Percentiles rank a stretch among this genome's conserved stretches.
Conservation (phyloP, 2,113 vertebrate species). For the Equus quagga region DNA sequence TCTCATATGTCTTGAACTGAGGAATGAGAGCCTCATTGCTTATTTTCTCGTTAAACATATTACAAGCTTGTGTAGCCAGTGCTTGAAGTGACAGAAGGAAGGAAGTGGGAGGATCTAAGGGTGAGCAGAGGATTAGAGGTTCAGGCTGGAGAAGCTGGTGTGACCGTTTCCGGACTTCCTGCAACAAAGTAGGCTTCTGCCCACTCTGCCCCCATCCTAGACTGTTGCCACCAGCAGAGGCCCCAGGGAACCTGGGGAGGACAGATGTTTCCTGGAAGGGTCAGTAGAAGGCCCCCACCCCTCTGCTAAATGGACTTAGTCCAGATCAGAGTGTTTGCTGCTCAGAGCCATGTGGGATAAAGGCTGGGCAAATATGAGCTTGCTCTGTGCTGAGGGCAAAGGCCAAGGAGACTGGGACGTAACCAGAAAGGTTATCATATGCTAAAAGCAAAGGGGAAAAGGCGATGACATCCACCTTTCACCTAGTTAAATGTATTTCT, state of each 20-base stretch:
- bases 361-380: slow-evolving; percentile 61
- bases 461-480: neutral
- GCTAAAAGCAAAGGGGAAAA: slow-evolving; percentile 49
- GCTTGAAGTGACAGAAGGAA: neutral
- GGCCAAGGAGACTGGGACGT: neutral
- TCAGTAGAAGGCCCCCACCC: slow-evolving; percentile 68
- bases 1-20: neutral
- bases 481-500: slow-evolving; percentile 16
- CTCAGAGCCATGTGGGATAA: slow-evolving; percentile 47
- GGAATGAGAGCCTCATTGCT: neutral
- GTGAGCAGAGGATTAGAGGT: neutral
- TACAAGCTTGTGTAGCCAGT: neutral
- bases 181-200: neutral
- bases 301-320: slow-evolving; percentile 76
- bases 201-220: neutral
- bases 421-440: slow-evolving; percentile 43
- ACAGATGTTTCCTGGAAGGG: slow-evolving; percentile 74
- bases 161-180: neutral
- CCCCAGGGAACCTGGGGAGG: neutral
- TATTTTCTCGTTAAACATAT: neutral
- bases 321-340: slow-evolving; percentile 71
- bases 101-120: neutral
- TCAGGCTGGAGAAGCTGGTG: neutral
- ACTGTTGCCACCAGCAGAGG: neutral
- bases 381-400: slow-evolving; percentile 13